Conservation (phyloP, 2,113 vertebrate genomes). For the Desmodus rotundus region DNA sequence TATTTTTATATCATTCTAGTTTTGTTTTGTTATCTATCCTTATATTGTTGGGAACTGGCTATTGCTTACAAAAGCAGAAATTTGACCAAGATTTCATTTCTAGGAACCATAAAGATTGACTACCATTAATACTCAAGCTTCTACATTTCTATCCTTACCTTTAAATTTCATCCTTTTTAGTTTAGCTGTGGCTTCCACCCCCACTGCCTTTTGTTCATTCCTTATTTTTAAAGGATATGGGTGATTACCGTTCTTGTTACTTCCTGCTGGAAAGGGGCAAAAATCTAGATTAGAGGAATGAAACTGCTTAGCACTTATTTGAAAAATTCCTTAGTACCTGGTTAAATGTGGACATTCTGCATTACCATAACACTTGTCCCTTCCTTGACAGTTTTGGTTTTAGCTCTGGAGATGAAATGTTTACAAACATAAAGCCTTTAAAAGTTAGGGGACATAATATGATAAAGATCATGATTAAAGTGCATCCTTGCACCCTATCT, state of each 20-base stretch:
- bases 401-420: background rate
- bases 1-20: background rate
- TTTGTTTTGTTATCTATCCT: background rate
- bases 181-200: background rate
- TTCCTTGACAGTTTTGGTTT: background rate
- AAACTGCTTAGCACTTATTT: background rate
- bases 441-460: background rate
- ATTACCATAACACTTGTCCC: background rate
- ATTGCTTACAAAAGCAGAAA: background rate
- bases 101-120: background rate
- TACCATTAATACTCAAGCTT: background rate
- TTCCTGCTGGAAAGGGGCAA: background rate
- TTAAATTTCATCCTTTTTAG: background rate
- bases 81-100: background rate
- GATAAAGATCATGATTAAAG: background rate
- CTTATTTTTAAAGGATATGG: background rate
- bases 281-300: background rate
- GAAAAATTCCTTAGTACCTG: background rate
- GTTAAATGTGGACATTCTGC: background rate
- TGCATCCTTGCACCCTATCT: background rate
- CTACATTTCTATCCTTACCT: background rate
- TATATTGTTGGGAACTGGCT: background rate
- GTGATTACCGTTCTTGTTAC: background rate
- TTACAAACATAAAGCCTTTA: background rate
- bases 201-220: background rate